Evolutionary conservation across 2,888 invertebrate species (phyloP).

Genomic region (Geotrupes spiniger): DNA sequence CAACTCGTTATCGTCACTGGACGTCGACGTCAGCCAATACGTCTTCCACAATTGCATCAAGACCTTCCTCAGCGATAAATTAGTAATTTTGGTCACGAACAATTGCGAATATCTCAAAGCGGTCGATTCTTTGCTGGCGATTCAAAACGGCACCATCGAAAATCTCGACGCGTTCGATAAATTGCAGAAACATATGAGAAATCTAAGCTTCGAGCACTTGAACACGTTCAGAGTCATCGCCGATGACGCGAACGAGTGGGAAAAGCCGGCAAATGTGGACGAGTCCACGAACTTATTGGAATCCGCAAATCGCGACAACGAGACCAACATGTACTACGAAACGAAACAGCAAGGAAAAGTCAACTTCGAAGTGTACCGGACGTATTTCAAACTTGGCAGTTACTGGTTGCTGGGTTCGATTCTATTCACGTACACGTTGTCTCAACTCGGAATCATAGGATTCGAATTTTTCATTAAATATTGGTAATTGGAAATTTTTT

Average conservation of each 20-base stretch:
- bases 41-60: constrained; percentile 62
- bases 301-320: background rate
- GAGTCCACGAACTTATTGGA: constrained; percentile 11
- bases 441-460: constrained; percentile 26
- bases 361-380: constrained; percentile 32
- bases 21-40: constrained; percentile 68
- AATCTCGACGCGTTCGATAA: constrained; percentile 8
- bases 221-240: background rate
- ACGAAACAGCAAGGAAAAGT: constrained; percentile 34
- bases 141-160: constrained; percentile 19
- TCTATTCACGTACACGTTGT: constrained; percentile 30
- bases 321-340: constrained; percentile 27
- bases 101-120: constrained; percentile 36
- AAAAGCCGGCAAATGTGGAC: constrained; percentile 5
- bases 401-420: constrained; percentile 29
- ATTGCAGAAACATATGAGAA: constrained; percentile 7
- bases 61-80: constrained; percentile 36
- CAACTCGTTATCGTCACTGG: constrained; percentile 78
- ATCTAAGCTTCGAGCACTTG: background rate
- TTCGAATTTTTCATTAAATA: constrained; percentile 19
- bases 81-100: constrained; percentile 38
- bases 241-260: background rate
- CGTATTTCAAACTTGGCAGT: constrained; percentile 36
- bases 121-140: constrained; percentile 30
- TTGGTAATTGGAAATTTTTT: no score